Evolutionary conservation across 2,888 invertebrate genomes (phyloP), one percentile per base, ranked within the genome.

Genomic region (Muschampia plurimacula): DNA sequence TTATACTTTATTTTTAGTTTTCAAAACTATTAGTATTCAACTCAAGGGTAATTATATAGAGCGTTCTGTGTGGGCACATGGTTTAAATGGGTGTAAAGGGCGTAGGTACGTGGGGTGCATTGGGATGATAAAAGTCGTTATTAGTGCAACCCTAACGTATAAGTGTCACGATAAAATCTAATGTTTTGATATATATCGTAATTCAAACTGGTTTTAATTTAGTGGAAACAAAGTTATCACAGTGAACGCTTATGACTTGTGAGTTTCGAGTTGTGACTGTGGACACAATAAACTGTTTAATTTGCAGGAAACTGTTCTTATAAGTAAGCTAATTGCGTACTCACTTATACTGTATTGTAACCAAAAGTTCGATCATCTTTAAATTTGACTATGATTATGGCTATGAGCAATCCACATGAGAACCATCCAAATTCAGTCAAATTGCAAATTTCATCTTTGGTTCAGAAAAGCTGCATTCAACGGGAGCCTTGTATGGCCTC

Each of bases 1-100:
- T 6, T 13, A 32, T 12, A 28, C 12, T 32, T 32, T 32, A 12
- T 32, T 15, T 5, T 15, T 22, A 44, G 28, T 67, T 28, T 28
- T 6, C 5, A 36, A 68, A 46, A 28, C n/a, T n/a, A 59, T 88
- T 82, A 76, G 82, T 87, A 92, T 91, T 87, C 91, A 78, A 82
- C 84, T 85, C 90, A 87, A 83, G 85, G 83, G 82, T 88, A 89
- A 90, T 91, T 89, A 91, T 59, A 83, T 74, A 76, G 75, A 75
- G 78, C 75, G 75, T 78, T 82, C 81, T 81, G 81, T 83, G 82
- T 82, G 84, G 82, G 80, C 81, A 82, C 80, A 84, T 74, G 77
- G 89, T 89, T 89, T 88, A 87, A 89, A 86, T 22, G 60, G 60
- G 22, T 13, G 88, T 15, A 65, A 65, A 59, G 79, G 81, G 76